Percentiles rank a stretch among this genome's conserved stretches.
Conservation (phyloP, 2,113 vertebrate species). For the Ceyx melanurus region DNA sequence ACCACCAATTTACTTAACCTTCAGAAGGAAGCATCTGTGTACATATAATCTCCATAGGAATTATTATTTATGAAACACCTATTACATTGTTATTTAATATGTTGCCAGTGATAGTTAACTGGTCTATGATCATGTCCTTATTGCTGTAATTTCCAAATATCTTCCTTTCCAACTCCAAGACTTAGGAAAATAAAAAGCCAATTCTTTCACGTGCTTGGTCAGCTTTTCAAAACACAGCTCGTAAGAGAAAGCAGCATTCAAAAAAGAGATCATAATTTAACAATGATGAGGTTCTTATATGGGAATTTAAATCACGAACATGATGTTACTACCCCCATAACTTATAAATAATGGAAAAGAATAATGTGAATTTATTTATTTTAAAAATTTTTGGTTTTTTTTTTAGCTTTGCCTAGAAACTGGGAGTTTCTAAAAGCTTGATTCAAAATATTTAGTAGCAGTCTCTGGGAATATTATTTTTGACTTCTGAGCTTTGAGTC, state of each 20-base stretch:
- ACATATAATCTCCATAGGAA: not conserved
- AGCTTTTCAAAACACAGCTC: not conserved
- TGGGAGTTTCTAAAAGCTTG: not conserved
- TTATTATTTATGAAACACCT: not conserved
- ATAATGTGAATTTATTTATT: not conserved
- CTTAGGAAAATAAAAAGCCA: too few relatives aligned
- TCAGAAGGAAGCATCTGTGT: not conserved
- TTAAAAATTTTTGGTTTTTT: too few relatives aligned
- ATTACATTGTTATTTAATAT: not conserved
- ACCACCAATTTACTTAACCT: not conserved
- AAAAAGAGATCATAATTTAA: not conserved
- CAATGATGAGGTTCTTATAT: not conserved
- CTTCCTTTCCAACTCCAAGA: not conserved
- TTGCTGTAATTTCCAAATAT: not conserved
- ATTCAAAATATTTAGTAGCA: not conserved
- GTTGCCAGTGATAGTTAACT: not conserved
- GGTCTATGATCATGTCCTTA: not conserved
- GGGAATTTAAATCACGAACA: not conserved
- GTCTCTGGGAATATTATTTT: rapidly evolving
- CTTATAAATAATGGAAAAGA: not conserved
- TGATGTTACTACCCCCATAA: not conserved
- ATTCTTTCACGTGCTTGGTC: not conserved
- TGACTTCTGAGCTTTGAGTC: not conserved
- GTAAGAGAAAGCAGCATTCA: not conserved
- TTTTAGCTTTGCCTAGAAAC: not conserved